A percentile compares a stretch with the other conserved stretches of the same genome.
Evolutionary conservation across 1,140 invertebrate genomes (phyloP).

Genomic region (Thereuonema tuberculata): DNA sequence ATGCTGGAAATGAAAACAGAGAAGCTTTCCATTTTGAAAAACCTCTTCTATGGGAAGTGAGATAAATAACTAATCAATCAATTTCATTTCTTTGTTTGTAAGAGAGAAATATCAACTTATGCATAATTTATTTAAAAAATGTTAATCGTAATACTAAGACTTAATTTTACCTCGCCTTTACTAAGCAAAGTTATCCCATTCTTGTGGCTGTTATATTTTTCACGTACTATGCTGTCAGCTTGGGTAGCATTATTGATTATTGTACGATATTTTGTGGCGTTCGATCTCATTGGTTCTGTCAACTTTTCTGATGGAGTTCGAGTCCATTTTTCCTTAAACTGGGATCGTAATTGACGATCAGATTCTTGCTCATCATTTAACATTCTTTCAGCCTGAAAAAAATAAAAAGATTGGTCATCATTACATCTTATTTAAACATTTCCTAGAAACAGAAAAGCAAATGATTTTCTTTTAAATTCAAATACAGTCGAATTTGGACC

Average conservation of each 20-base stretch:
- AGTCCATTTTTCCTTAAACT: constrained; percentile 81
- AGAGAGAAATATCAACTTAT: no score
- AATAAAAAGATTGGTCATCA: constrained; percentile 12
- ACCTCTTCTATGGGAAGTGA: no score
- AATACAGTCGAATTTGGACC: no score
- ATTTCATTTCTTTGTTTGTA: no score
- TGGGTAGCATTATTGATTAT: constrained; percentile 82
- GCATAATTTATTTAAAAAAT: no score
- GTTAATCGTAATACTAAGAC: neutral
- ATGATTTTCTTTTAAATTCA: no score
- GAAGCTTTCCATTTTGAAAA: no score
- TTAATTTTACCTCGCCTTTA: constrained; percentile 41
- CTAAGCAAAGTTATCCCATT: constrained; percentile 71
- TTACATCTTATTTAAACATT: constrained; percentile 1
- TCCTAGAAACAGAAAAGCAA: neutral
- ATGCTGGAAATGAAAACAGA: no score
- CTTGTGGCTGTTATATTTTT: constrained; percentile 69
- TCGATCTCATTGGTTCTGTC: constrained; percentile 72
- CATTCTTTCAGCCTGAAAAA: constrained; percentile 56
- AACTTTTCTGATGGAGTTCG: constrained; percentile 74
- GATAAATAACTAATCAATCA: no score
- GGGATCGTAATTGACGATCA: constrained; percentile 68
- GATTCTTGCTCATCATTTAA: constrained; percentile 81
- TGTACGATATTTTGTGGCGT: constrained; percentile 71
- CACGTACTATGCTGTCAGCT: constrained; percentile 60